Conservation (phyloP, 1,140 invertebrate genomes). For the Solenopsis fugax region DNA sequence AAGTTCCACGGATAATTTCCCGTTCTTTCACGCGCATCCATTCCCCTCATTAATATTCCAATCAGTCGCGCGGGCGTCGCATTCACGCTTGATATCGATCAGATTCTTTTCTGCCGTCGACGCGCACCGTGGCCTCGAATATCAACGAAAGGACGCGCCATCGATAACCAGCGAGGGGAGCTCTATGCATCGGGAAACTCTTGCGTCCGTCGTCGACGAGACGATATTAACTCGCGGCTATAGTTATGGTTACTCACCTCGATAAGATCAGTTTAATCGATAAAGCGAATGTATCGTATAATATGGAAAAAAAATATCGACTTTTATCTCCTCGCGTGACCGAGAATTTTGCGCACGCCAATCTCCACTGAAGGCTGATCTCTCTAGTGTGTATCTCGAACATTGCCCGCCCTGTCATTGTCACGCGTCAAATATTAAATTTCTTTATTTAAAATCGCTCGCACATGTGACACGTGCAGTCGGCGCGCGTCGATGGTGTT, state of each 20-base stretch:
- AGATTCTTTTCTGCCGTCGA: conserved; percentile 61
- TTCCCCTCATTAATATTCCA: conserved; percentile 70
- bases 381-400: neutral
- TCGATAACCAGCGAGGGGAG: conserved; percentile 27
- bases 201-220: conserved; percentile 19
- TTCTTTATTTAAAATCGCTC: conserved; percentile 5
- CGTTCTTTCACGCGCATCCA: conserved; percentile 18
- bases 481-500: neutral
- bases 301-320: conserved; percentile 26
- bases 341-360: neutral
- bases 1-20: conserved; percentile 16
- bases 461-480: neutral
- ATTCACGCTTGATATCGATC: conserved; percentile 70
- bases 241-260: neutral
- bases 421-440: conserved; percentile 11
- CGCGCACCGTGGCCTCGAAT: conserved; percentile 57
- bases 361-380: neutral
- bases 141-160: conserved; percentile 64
- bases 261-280: conserved; percentile 55
- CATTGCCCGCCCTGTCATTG: neutral
- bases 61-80: conserved; percentile 62
- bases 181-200: conserved; percentile 42
- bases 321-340: conserved; percentile 32
- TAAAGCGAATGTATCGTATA: neutral
- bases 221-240: conserved; percentile 23